Conservation (phyloP, 35 echinoderm and acorn worm genomes). For the Eucidaris tribuloides region DNA sequence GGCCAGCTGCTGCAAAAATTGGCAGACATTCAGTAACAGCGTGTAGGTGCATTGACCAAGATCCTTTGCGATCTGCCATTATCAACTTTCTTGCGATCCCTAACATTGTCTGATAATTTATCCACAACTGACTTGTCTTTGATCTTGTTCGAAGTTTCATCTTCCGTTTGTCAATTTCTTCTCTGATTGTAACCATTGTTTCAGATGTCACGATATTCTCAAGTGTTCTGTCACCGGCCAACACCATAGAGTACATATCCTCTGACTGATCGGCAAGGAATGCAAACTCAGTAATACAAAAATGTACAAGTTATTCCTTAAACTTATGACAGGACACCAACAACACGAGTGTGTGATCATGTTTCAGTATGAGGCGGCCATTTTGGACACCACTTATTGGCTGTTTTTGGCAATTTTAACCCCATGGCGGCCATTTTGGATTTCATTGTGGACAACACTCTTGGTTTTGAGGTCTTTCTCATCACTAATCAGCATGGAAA, state of each 20-base stretch:
- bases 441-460: no score
- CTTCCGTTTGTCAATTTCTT: constrained; percentile 22
- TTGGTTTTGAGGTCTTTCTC: no score
- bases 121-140: constrained; percentile 34
- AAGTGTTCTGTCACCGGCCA: constrained; percentile 16
- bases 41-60: constrained; percentile 23
- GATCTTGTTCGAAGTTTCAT: not conserved
- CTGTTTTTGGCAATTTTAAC: no score
- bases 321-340: no score
- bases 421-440: no score
- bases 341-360: no score
- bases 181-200: not conserved
- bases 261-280: constrained; percentile 28
- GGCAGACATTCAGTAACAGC: constrained; percentile 39
- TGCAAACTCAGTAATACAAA: not conserved
- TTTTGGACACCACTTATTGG: no score
- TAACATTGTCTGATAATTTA: constrained; percentile 48
- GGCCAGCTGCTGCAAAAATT: constrained; percentile 59
- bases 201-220: constrained; percentile 22
- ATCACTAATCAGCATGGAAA: no score
- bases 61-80: constrained; percentile 67
- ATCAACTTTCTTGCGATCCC: constrained; percentile 22
- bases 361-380: no score
- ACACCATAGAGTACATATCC: constrained; percentile 7
- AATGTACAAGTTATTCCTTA: no score